Base-by-base conservation (phyloP, 2,797 vertebrate species). In the Potorous gilbertii region DNA sequence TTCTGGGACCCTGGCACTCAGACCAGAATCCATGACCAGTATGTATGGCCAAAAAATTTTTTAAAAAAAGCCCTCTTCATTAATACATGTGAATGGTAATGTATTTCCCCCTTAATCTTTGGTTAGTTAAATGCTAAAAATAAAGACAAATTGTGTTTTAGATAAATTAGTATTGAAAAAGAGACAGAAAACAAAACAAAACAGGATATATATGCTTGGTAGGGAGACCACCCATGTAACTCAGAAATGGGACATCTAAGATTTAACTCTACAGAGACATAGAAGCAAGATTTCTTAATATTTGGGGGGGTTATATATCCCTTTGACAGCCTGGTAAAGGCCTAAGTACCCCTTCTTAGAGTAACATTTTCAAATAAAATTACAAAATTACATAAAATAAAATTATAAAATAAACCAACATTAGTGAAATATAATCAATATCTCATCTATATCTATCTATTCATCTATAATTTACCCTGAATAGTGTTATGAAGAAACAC, bases 151-250 rank as follows among this genome's bases (percentile, higher is more conserved):
- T 0, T 57, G 54, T 56, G 4, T 90, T 87, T 94, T 46, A 92
- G 91, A 94, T 93, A 92, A 66, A 2, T 46, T 93, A 56, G 94
- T 95, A 92, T 9, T 34, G 92, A 54, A 95, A 97, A 95, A 92
- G 14, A 40, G 92, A 96, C 11, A 57, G 90, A 9, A 5, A 94
- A 54, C 55, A 27, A 56, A 57, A 57, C 9, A 57, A 57, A 57
- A 11, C 28, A 57, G 34, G 29, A 66, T 94, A 89, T 13, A 54
- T 92, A 55, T 93, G 24, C 14, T 93, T 95, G 46, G 87, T 59
- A 91, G 62, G 91, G 56, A 24, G 91, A 40, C 94, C 34, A 90
- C 28, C 55, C 46, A 90, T 29, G n/a, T 74, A 91, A 93, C 31
- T 11, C 24, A 93, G 74, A 54, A 8, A 90, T 81, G 55, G 95